These are phyloP conservation scores for Neosilurus hyrtlii DNA, from an alignment of 2,797 vertebrate species.

Conservation along the genomic window DNA sequence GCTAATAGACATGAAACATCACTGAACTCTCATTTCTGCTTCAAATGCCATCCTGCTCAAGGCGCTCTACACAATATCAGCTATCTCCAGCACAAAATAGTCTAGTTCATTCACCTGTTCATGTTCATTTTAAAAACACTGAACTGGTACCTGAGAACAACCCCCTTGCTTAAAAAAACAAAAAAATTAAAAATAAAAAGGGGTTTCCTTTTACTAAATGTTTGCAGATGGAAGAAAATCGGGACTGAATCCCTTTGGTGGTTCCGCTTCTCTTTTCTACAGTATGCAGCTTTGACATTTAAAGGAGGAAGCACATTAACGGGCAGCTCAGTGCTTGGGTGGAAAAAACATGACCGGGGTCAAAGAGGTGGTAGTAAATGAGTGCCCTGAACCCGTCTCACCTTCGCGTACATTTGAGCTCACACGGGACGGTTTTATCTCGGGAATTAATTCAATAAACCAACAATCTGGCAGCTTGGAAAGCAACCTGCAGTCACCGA, in stretches of 20 bases:
- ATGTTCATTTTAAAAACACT: neutral
- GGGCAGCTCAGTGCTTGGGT: neutral
- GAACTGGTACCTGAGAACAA: neutral
- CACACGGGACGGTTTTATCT: constrained; percentile 9
- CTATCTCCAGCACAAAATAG: neutral
- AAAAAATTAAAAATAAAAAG: too few relatives aligned
- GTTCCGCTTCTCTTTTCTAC: constrained; percentile 3
- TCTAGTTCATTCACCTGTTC: neutral
- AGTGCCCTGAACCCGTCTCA: constrained; percentile 17
- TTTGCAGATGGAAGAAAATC: neutral
- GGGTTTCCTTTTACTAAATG: neutral
- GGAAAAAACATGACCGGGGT: neutral
- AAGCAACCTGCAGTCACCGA: constrained; percentile 22
- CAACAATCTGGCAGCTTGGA: constrained; percentile 15
- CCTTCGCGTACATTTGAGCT: neutral
- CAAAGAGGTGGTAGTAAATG: neutral
- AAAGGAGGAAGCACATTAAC: neutral
- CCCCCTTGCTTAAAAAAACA: neutral
- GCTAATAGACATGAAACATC: neutral
- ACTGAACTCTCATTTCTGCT: constrained; percentile 3
- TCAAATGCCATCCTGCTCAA: neutral
- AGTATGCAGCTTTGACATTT: neutral
- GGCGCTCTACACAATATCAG: neutral
- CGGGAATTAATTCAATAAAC: constrained; percentile 33
- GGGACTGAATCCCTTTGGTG: neutral